phyloP scores from a whole-genome alignment of 1,140 invertebrate genomes.

The Pinna nobilis region DNA sequence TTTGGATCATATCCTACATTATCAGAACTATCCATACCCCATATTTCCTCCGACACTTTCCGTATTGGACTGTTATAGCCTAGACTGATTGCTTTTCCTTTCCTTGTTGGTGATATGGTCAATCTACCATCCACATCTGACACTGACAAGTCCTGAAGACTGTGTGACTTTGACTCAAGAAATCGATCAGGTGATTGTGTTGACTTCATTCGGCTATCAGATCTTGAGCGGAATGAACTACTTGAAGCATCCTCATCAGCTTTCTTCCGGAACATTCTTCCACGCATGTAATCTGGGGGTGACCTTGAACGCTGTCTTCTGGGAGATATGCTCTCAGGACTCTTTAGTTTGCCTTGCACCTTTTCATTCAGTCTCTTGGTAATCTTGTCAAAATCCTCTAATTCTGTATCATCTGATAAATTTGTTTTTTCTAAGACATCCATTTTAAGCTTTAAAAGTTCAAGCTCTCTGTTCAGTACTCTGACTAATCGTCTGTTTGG shows the following conservation, averaged over 20 bases:
- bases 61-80: slow-evolving; percentile 65
- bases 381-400: slow-evolving; percentile 35
- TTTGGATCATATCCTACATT: slow-evolving; percentile 47
- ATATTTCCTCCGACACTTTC: slow-evolving; percentile 64
- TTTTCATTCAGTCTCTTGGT: slow-evolving; percentile 37
- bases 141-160: slow-evolving; percentile 51
- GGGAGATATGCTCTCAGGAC: slow-evolving; percentile 26
- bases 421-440: slow-evolving; percentile 43
- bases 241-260: background rate
- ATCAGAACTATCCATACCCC: slow-evolving; percentile 53
- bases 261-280: slow-evolving; percentile 33
- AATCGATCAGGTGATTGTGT: slow-evolving; percentile 7
- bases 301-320: slow-evolving; percentile 12
- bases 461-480: slow-evolving; percentile 38
- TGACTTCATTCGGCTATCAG: slow-evolving; percentile 17
- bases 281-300: slow-evolving; percentile 33
- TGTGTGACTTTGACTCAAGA: slow-evolving; percentile 7
- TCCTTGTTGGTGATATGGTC: slow-evolving; percentile 48
- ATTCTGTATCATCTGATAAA: slow-evolving; percentile 37
- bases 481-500: slow-evolving; percentile 41
- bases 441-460: slow-evolving; percentile 41
- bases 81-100: slow-evolving; percentile 51
- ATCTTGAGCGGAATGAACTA: slow-evolving; percentile 12
- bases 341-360: slow-evolving; percentile 34
- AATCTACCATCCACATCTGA: slow-evolving; percentile 51